Evolutionary conservation across 2,113 vertebrate species (phyloP).

Genomic region (Laterallus jamaicensis): DNA sequence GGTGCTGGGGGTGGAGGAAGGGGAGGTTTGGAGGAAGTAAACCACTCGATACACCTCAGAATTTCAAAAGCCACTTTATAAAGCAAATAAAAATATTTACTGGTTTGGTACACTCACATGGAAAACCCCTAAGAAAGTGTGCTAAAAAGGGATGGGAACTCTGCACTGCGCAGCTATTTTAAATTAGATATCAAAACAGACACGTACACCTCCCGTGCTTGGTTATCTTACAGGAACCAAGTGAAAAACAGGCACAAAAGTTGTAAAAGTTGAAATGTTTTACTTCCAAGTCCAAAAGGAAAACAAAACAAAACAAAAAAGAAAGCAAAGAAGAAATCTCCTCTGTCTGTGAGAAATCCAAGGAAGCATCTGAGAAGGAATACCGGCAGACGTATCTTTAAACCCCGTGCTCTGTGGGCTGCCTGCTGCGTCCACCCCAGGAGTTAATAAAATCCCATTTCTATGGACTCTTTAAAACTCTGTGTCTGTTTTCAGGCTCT

Average conservation of each 20-base stretch:
- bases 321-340: not conserved
- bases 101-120: not conserved
- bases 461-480: constrained; percentile 18
- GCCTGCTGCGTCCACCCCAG: not conserved
- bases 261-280: constrained; percentile 20
- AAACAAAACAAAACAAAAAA: not conserved
- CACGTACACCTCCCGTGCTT: not conserved
- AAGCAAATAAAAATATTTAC: constrained; percentile 62
- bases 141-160: constrained; percentile 1
- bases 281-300: constrained; percentile 42
- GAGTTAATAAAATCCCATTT: constrained; percentile 55
- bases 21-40: not conserved
- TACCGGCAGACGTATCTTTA: not conserved
- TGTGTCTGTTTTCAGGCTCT: not conserved
- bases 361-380: constrained; percentile 55
- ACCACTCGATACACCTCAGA: rapidly evolving
- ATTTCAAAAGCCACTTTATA: constrained; percentile 63
- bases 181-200: constrained; percentile 22
- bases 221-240: not conserved
- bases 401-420: not conserved
- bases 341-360: constrained; percentile 4
- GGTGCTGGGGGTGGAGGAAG: not conserved
- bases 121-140: constrained; percentile 35
- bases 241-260: not conserved
- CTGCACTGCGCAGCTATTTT: not conserved